Evolutionary conservation across 2,888 invertebrate genomes (phyloP), one percentile per base, ranked within the genome.

Genomic region (Coronaproctus castanopsis): DNA sequence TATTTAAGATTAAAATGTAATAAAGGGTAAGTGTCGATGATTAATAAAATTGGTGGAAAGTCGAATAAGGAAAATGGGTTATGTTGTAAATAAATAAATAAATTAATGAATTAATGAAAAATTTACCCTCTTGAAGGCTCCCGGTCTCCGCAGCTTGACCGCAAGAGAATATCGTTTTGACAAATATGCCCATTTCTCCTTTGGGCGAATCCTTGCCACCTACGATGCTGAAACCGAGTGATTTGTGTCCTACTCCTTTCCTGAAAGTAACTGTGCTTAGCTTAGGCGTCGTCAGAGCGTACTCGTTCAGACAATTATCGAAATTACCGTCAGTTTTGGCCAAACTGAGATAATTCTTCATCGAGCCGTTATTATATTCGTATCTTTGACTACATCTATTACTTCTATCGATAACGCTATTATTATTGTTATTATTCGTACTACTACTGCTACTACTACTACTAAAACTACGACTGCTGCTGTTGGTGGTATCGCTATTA

Each of bases 201-300:
- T 76, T 74, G 1, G 78, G 76, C 8, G 78, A 78, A 67, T 80
- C 80, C 54, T 73, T 72, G 2, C 80, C 80, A 2, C 80, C 80
- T 20, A 80, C 80, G 57, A 80, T 78, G 63, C 79, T 80, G 70
- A 80, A 80, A 1, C 80, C 80, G 1, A 80, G 71, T 36, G 78
- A 77, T 62, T 78, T 78, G 60, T 75, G 76, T 23, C 78, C 76
- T 8, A 73, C 72, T 1, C 79, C 79, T 67, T 80, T 80, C 66
- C 76, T 73, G 57, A 73, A 73, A 20, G 58, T 59, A 21, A 63
- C 63, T n/a, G 61, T 57, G 20, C 54, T 56, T 55, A 61, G 54
- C 24, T 18, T 51, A 48, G 62, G 52, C 2, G 53, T 52, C n/a
- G 49, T n/a, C 18, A 50, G 10, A 21, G 48, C 18, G 21, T 3